Percentiles rank a stretch among this genome's conserved stretches.
phyloP scores from a whole-genome alignment of 2,113 vertebrate genomes.

The Corythornis cristatus region DNA sequence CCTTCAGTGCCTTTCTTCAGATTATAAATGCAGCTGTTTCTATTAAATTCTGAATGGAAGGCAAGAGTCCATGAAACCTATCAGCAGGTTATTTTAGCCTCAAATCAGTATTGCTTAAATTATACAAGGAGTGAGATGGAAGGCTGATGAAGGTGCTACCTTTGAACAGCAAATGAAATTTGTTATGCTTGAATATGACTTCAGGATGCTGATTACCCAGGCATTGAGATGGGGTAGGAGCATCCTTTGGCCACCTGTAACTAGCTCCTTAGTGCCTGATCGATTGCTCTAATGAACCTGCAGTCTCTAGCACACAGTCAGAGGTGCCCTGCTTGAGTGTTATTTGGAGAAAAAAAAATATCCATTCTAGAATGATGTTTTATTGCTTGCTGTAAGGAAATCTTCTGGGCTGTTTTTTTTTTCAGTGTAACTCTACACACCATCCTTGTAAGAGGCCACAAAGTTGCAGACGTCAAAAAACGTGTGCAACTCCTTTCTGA shows the following conservation, averaged over 20 bases:
- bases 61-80: conserved; percentile 1
- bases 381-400: neutral
- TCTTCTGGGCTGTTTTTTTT: neutral
- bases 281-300: neutral
- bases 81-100: conserved; percentile 29
- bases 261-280: neutral
- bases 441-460: neutral
- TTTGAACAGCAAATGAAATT: neutral
- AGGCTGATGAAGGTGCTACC: neutral
- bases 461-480: neutral
- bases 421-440: fast-evolving
- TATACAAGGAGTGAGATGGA: neutral
- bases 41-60: conserved; percentile 33
- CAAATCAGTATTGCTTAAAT: conserved; percentile 27
- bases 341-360: neutral
- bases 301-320: neutral
- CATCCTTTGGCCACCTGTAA: neutral
- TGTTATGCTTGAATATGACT: neutral
- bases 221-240: neutral
- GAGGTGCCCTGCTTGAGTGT: neutral
- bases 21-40: conserved; percentile 32
- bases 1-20: conserved; percentile 53
- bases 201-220: neutral
- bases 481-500: neutral
- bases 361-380: neutral